Evolutionary conservation across 2,888 invertebrate species (phyloP), one percentile per base, ranked within the genome.

Genomic region (Drosophila multiciliata): DNA sequence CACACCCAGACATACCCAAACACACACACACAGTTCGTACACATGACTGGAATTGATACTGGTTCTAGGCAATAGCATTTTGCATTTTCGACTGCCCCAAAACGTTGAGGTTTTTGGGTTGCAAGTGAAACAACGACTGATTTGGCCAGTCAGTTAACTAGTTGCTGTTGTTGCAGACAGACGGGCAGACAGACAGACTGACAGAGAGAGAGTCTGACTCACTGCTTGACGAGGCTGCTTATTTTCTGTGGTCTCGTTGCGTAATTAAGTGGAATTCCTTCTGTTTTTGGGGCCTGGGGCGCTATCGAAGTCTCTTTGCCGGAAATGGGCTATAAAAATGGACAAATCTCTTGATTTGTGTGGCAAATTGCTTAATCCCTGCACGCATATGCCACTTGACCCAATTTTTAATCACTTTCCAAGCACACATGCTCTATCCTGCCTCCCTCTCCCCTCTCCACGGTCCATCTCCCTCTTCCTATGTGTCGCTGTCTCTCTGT

Each of bases 341-440:
- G 58, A 66, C 78, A 87, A 87, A 87, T 87, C 91, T 88, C 75
- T 82, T 87, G 91, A 87, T 87, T 87, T 87, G 87, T 87, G 80
- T 85, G 85, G 78, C 85, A 83, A 85, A 90, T 85, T 90, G 89
- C 85, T 89, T 85, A 90, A 85, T 89, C 84, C 90, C 75, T 32
- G 61, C 85, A 89, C 85, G 85, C 88, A 89, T 78, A 84, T 86
- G 89, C 87, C 87, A 87, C 85, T 90, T 90, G 90, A 90, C 87
- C 90, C 87, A 90, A 90, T 87, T 87, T 90, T 88, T 90, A 87
- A 87, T 90, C 87, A 87, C 90, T 89, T 80, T 82, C 73, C 80
- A 75, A 65, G 70, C 78, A 78, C 83, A 89, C 83, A 89, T 80
- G 81, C 74, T 80, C 62, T 17, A 9, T 35, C 26, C 42, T 36